These are phyloP conservation scores for Tachina fera DNA, from an alignment of 2,888 invertebrate genomes.

Conservation along the genomic window DNA sequence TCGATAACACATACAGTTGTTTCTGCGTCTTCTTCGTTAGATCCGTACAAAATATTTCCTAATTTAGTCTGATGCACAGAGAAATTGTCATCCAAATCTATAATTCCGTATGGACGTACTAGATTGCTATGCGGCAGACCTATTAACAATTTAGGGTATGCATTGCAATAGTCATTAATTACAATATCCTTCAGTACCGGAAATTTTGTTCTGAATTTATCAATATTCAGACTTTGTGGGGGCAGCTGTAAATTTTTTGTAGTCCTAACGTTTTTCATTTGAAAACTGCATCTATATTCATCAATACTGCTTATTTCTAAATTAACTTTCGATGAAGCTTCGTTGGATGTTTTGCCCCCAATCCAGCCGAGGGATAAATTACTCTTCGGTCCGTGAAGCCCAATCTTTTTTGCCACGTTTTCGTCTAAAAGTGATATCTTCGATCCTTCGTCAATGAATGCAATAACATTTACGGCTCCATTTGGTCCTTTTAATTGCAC, in stretches of 20 bases:
- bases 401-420: constrained; percentile 43
- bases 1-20: constrained; percentile 11
- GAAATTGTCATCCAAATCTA: constrained; percentile 25
- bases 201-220: constrained; percentile 23
- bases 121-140: constrained; percentile 11
- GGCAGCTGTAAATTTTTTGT: constrained; percentile 36
- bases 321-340: constrained; percentile 20
- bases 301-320: constrained; percentile 28
- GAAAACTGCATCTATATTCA: not conserved
- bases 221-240: constrained; percentile 18
- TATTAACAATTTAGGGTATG: constrained; percentile 12
- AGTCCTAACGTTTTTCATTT: constrained; percentile 36
- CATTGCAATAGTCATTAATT: constrained; percentile 23
- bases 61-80: constrained; percentile 18
- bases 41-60: constrained; percentile 7
- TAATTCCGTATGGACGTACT: constrained; percentile 6
- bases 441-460: constrained; percentile 48
- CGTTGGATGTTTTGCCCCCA: constrained; percentile 33
- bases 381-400: constrained; percentile 49
- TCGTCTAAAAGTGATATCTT: too few species aligned
- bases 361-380: constrained; percentile 25
- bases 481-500: constrained; percentile 29
- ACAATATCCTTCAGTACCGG: not conserved
- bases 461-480: constrained; percentile 10
- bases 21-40: not conserved